Percentiles rank a stretch among this genome's conserved stretches.
phyloP scores from a whole-genome alignment of 1,140 invertebrate genomes.

The Eurosta solidaginis region DNA sequence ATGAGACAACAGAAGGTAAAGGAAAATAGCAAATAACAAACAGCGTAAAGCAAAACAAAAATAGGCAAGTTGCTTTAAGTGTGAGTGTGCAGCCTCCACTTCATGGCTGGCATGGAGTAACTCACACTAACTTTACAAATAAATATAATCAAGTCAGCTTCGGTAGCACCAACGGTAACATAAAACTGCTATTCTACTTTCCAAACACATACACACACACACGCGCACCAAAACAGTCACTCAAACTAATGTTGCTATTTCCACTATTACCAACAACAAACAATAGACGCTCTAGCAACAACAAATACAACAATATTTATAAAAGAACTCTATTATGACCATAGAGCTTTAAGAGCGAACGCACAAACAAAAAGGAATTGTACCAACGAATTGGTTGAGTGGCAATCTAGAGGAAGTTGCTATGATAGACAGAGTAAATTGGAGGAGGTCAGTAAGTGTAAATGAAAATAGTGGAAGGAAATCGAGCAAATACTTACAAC shows the following conservation, averaged over 20 bases:
- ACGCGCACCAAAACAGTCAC: background rate
- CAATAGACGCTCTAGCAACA: background rate
- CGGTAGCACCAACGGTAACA: background rate
- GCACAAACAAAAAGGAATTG: background rate
- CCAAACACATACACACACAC: background rate
- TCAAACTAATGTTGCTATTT: background rate
- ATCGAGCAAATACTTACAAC: too few species aligned
- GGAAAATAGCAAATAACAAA: background rate
- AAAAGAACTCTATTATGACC: background rate
- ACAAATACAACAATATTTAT: background rate
- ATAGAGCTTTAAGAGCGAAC: background rate
- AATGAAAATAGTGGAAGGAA: too few species aligned
- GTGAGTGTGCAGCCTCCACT: background rate
- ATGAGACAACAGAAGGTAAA: background rate
- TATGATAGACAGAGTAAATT: background rate
- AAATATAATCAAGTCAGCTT: background rate
- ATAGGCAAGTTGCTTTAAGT: background rate
- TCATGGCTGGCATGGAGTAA: background rate
- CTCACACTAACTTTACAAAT: background rate
- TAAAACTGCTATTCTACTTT: background rate
- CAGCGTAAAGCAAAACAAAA: background rate
- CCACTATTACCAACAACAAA: background rate
- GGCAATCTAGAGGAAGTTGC: slow-evolving; percentile 19
- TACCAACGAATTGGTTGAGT: background rate
- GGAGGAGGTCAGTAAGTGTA: background rate